Evolutionary conservation across 2,113 vertebrate genomes (phyloP).

Genomic region (Chrysemys picta): DNA sequence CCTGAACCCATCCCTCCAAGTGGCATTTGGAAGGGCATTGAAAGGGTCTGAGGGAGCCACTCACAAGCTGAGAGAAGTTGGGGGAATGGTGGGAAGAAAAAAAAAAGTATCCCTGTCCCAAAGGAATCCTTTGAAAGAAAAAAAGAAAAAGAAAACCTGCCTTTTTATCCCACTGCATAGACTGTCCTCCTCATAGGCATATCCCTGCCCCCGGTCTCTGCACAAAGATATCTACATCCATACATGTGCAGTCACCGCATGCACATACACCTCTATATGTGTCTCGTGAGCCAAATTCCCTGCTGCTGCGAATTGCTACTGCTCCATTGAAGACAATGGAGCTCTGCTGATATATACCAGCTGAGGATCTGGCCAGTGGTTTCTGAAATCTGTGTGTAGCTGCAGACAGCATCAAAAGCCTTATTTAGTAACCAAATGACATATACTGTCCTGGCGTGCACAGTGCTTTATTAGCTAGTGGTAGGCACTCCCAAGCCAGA

Average conservation of each 20-base stretch:
- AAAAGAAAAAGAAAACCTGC: neutral
- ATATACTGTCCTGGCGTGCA: neutral
- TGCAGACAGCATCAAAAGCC: neutral
- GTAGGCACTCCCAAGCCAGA: neutral
- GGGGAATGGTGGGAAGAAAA: neutral
- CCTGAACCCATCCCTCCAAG: neutral
- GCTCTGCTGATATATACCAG: neutral
- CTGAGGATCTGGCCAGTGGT: neutral
- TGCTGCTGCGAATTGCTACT: neutral
- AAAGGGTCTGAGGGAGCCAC: neutral
- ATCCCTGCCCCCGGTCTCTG: neutral
- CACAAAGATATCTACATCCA: neutral
- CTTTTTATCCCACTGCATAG: neutral
- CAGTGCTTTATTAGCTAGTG: neutral
- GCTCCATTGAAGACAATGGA: neutral
- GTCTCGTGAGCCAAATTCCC: neutral
- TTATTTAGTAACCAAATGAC: neutral
- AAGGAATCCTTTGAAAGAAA: neutral
- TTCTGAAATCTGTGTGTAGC: neutral
- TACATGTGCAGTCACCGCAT: rapidly evolving
- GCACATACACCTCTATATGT: neutral
- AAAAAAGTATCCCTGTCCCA: neutral
- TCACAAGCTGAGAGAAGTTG: neutral
- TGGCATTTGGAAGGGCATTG: neutral
- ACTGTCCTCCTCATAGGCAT: neutral